A percentile compares a stretch with the other conserved stretches of the same genome.
Conservation (phyloP, 2,113 vertebrate genomes). For the Noctilio leporinus region DNA sequence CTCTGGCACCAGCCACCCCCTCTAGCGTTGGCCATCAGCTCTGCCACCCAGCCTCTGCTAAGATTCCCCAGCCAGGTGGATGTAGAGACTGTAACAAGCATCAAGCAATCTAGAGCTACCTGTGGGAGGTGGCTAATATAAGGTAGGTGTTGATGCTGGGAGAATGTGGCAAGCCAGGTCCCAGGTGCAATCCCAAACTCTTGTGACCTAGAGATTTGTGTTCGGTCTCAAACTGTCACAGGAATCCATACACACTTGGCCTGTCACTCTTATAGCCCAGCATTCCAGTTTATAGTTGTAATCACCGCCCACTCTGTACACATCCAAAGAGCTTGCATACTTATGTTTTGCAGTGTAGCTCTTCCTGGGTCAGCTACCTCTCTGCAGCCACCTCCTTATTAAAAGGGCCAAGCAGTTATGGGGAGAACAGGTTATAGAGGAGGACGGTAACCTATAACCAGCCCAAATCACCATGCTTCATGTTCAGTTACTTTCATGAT, state of each 20-base stretch:
- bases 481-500: constrained; percentile 7
- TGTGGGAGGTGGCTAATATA: constrained; percentile 45
- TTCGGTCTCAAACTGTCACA: not conserved
- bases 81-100: not conserved
- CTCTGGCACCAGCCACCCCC: constrained; percentile 58
- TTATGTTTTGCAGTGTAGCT: not conserved
- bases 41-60: not conserved
- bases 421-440: not conserved
- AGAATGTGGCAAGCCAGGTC: constrained; percentile 27
- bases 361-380: not conserved
- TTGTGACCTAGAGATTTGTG: not conserved
- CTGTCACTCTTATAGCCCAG: not conserved
- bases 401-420: not conserved
- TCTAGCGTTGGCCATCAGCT: constrained; percentile 52
- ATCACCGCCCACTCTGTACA: not conserved
- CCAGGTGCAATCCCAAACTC: not conserved
- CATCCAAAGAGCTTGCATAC: not conserved
- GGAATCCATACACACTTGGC: not conserved
- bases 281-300: not conserved
- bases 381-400: not conserved
- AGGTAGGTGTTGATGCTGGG: constrained; percentile 24
- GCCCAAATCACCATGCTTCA: not conserved
- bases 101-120: not conserved
- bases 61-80: not conserved
- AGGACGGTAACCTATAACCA: not conserved